Conservation (phyloP, 2,113 vertebrate species). For the Prionailurus bengalensis region DNA sequence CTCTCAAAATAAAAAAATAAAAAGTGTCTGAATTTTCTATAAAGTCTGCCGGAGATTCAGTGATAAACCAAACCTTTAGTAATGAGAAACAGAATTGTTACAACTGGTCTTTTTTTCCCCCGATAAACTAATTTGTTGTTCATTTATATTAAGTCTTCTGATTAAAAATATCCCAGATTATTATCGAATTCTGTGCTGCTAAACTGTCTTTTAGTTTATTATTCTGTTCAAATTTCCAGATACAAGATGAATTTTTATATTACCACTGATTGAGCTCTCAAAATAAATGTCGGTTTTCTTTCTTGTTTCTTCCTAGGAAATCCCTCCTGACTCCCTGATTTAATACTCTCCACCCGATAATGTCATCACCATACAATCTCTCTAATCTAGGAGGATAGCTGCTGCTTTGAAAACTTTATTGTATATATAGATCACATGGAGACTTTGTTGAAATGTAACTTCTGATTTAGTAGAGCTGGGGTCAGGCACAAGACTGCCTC, state of each 20-base stretch:
- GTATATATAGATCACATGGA: not conserved
- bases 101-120: not conserved
- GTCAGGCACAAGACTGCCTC: not conserved
- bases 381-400: not conserved
- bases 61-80: not conserved
- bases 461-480: not conserved
- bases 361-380: not conserved
- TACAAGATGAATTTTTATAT: not conserved
- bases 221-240: not conserved
- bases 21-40: not conserved
- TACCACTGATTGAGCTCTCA: not conserved
- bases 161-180: not conserved
- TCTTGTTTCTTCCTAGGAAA: not conserved
- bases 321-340: not conserved
- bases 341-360: not conserved
- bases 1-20: no score
- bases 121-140: not conserved
- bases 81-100: conserved; percentile 8
- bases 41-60: not conserved
- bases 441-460: not conserved
- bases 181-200: not conserved
- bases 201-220: not conserved
- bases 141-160: not conserved
- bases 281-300: not conserved
- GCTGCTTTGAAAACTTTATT: not conserved